Conservation (phyloP, 1,140 invertebrate genomes). For the Dendrolimus kikuchii region DNA sequence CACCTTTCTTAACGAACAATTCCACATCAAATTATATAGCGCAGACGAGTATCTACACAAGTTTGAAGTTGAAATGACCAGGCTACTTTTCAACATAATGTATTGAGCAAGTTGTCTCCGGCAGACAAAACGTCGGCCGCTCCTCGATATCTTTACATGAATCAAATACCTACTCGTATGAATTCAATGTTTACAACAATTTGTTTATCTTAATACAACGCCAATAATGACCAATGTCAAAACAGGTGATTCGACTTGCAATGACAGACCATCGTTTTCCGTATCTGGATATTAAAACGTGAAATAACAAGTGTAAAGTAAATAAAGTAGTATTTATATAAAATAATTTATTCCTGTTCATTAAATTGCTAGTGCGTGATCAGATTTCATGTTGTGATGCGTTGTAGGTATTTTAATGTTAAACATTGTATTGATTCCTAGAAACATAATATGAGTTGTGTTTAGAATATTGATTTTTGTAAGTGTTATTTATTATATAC, state of each 20-base stretch:
- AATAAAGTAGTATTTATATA: neutral
- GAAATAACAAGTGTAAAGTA: constrained; percentile 3
- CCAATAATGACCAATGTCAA: constrained; percentile 35
- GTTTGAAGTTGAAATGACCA: constrained; percentile 9
- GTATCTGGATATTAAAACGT: constrained; percentile 1
- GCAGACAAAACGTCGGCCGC: constrained; percentile 39
- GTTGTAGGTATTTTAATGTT: too few species aligned
- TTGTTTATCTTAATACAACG: constrained; percentile 15
- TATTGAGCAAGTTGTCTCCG: constrained; percentile 9
- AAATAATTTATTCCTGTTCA: too few species aligned
- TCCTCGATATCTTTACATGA: constrained; percentile 16
- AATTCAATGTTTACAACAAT: constrained; percentile 15
- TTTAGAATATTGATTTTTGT: too few species aligned
- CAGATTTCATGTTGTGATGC: too few species aligned
- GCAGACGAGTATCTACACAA: neutral
- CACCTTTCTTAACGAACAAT: too few species aligned
- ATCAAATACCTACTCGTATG: constrained; percentile 14
- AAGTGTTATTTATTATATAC: too few species aligned
- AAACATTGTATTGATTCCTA: too few species aligned
- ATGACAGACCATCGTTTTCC: constrained; percentile 3
- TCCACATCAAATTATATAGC: too few species aligned
- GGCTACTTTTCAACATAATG: constrained; percentile 14
- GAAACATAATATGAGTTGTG: too few species aligned
- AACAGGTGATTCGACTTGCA: constrained; percentile 28
- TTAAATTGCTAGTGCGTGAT: too few species aligned